These are phyloP conservation scores for Alcedo atthis DNA, from an alignment of 2,797 vertebrate genomes.

Conservation along the genomic window DNA sequence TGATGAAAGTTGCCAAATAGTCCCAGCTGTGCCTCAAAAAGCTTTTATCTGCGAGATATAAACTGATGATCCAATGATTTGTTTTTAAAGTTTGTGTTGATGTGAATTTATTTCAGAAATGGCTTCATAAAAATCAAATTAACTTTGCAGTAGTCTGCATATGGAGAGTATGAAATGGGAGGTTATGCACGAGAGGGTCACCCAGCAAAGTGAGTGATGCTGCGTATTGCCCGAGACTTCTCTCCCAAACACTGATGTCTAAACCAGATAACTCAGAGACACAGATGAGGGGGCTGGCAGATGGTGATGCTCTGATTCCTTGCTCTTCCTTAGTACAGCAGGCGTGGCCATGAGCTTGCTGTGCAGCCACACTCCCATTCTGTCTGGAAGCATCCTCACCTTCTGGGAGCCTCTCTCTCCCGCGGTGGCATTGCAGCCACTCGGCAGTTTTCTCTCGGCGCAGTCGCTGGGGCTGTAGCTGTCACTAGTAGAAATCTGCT, in stretches of 20 bases:
- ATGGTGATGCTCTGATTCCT: background rate
- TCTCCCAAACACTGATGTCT: background rate
- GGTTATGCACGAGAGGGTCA: background rate
- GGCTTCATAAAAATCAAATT: background rate
- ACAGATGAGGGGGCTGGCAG: background rate
- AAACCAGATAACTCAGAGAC: background rate
- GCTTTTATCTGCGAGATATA: background rate
- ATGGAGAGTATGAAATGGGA: background rate
- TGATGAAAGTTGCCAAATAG: background rate
- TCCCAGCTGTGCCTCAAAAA: background rate
- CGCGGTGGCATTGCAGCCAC: background rate
- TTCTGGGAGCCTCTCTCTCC: accelerated
- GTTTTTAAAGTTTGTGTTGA: background rate
- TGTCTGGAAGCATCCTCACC: background rate
- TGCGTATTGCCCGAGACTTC: background rate
- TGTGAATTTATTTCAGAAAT: background rate
- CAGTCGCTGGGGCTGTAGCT: background rate
- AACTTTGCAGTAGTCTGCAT: background rate
- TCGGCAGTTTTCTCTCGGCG: background rate
- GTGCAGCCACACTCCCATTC: background rate
- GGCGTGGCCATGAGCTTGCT: background rate
- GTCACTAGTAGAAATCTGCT: background rate
- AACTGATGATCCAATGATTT: background rate
- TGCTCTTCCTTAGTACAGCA: background rate
- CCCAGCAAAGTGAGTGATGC: background rate